phyloP scores from a whole-genome alignment of 53 echinoderm and acorn worm species.

The Temnopleurus reevesii region DNA sequence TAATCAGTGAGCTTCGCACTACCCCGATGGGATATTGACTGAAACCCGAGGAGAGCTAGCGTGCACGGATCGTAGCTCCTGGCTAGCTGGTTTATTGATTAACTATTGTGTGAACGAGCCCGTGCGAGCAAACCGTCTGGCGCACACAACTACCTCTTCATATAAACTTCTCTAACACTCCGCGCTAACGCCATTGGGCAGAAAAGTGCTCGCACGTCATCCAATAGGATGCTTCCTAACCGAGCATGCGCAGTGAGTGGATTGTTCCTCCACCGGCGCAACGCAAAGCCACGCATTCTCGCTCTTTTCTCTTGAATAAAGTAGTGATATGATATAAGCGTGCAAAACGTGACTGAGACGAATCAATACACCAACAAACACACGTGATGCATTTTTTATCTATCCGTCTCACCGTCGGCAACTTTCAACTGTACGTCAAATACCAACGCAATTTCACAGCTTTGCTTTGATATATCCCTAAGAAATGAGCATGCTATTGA shows the following conservation, averaged over 20 bases:
- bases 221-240: neutral
- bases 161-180: neutral
- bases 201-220: constrained; percentile 2
- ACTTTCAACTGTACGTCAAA: constrained; percentile 27
- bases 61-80: constrained; percentile 33
- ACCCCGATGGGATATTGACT: constrained; percentile 38
- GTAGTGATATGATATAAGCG: constrained; percentile 53
- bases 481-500: neutral
- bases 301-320: neutral
- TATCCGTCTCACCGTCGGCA: neutral
- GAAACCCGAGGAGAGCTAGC: constrained; percentile 26
- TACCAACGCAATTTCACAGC: neutral
- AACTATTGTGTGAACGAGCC: neutral
- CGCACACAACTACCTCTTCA: neutral
- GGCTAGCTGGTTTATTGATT: constrained; percentile 49
- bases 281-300: neutral
- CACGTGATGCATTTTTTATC: constrained; percentile 25
- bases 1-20: constrained; percentile 4
- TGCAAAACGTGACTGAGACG: constrained; percentile 5
- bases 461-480: neutral
- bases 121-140: constrained; percentile 2
- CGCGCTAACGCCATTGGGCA: constrained; percentile 18
- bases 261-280: neutral
- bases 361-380: constrained; percentile 51
- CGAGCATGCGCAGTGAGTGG: constrained; percentile 6